Evolutionary conservation across 2,113 vertebrate species (phyloP).

Genomic region (Cheirogaleus medius): DNA sequence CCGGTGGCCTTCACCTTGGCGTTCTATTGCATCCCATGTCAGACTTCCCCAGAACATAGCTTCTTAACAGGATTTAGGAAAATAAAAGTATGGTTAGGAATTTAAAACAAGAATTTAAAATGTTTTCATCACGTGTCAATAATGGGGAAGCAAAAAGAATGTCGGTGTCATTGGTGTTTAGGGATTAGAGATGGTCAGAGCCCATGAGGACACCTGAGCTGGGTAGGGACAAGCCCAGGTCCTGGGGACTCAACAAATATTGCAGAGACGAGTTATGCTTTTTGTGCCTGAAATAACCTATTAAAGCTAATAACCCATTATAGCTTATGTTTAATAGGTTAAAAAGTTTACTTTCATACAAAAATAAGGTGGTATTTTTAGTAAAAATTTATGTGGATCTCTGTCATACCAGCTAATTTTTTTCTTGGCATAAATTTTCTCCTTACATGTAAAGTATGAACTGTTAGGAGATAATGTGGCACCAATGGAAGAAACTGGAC

Average conservation of each 20-base stretch:
- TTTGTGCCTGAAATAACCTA: background rate
- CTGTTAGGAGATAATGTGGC: background rate
- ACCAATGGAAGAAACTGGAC: background rate
- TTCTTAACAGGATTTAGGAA: background rate
- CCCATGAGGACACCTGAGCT: background rate
- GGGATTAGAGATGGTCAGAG: no score
- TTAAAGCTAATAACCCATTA: background rate
- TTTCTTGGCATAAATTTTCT: background rate
- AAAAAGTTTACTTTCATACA: background rate
- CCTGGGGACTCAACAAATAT: background rate
- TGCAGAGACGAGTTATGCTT: background rate
- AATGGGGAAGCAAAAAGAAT: background rate
- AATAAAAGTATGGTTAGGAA: background rate
- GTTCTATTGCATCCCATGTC: accelerated
- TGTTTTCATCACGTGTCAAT: background rate
- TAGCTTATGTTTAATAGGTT: background rate
- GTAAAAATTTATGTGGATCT: background rate
- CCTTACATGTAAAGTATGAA: background rate
- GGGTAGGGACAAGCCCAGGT: background rate
- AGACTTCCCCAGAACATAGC: background rate
- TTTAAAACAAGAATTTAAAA: background rate
- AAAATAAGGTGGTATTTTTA: background rate
- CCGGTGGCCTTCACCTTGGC: accelerated
- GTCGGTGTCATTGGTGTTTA: background rate
- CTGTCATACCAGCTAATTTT: background rate